Evolutionary conservation across 2,113 vertebrate species (phyloP).

Genomic region (Sylvia atricapilla): DNA sequence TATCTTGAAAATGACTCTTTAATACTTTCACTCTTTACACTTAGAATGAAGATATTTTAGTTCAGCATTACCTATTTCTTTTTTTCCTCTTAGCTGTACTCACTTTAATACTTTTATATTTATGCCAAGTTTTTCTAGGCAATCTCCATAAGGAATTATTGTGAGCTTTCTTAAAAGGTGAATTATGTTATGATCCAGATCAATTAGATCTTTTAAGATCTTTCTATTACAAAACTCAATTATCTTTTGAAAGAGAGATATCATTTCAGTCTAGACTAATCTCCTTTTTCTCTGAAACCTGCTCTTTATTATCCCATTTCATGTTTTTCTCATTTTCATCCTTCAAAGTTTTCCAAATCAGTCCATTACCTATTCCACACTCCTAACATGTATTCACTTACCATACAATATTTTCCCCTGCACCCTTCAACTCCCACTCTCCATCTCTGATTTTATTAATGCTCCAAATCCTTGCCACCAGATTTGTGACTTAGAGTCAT

Average conservation of each 20-base stretch:
- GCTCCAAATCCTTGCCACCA: neutral
- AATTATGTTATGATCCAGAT: neutral
- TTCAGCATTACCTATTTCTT: neutral
- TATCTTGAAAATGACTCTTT: neutral
- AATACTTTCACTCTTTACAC: neutral
- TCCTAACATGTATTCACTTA: neutral
- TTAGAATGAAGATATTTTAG: neutral
- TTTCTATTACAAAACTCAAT: neutral
- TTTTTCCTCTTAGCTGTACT: neutral
- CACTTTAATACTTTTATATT: neutral
- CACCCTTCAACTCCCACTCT: neutral
- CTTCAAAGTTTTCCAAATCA: neutral
- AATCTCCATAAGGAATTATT: neutral
- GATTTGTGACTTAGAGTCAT: neutral
- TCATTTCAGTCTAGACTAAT: neutral
- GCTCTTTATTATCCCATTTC: neutral
- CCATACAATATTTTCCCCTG: neutral
- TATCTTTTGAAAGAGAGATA: neutral
- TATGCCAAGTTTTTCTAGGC: neutral
- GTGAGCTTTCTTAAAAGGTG: neutral
- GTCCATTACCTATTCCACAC: neutral
- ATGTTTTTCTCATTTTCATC: neutral
- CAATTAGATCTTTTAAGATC: neutral
- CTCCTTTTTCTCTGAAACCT: neutral
- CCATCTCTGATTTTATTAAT: neutral